phyloP scores from a whole-genome alignment of 2,113 vertebrate genomes.

The Turdus rufiventris region DNA sequence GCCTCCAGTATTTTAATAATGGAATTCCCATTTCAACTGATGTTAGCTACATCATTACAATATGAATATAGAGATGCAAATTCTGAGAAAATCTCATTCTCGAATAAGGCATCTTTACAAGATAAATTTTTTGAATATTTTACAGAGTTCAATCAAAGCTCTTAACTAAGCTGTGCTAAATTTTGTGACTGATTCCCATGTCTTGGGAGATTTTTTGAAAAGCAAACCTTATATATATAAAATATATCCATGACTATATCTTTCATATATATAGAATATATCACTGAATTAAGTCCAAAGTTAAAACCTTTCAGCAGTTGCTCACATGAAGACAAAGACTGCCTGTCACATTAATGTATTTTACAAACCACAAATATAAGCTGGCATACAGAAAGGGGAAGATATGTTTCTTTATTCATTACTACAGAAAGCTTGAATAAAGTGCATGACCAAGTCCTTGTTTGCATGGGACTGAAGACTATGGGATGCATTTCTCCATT shows the following conservation, averaged over 20 bases:
- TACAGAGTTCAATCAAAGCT: background rate
- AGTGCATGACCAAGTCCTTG: background rate
- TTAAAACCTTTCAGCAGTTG: background rate
- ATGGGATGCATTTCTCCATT: background rate
- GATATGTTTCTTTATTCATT: background rate
- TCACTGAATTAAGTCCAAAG: background rate
- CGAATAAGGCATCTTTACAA: background rate
- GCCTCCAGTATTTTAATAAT: background rate
- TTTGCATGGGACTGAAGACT: background rate
- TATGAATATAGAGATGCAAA: background rate
- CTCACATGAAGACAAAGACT: background rate
- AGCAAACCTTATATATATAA: background rate
- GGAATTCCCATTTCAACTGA: background rate
- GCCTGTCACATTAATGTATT: background rate
- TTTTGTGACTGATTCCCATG: background rate
- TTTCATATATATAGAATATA: background rate
- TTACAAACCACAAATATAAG: background rate
- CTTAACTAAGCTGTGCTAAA: background rate
- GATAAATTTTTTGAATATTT: background rate
- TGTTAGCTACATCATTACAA: background rate
- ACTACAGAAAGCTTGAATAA: constrained; percentile 33
- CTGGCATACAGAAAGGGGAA: background rate
- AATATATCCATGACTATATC: background rate
- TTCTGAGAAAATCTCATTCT: background rate
- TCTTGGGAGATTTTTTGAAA: background rate